Evolutionary conservation across 2,888 invertebrate genomes (phyloP), one percentile per base, ranked within the genome.

Genomic region (Dolomedes plantarius): DNA sequence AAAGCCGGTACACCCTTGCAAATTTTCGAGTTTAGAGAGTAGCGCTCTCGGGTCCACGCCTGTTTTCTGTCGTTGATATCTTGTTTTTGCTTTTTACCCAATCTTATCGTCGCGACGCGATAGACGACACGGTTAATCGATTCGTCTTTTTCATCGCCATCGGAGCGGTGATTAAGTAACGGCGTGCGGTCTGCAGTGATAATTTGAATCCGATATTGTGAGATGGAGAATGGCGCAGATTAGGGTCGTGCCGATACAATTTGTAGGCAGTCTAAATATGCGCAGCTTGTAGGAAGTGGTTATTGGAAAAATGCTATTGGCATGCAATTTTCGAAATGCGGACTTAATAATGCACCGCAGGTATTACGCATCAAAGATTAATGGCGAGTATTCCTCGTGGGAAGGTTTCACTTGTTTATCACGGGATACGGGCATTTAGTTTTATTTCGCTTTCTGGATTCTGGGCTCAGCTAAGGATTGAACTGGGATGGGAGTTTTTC

Each of bases 151-250:
- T 80, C 80, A 67, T 67, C 36, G 50, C 46, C 65, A 50, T 46
- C 62, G 79, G 41, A 56, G 46, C 50, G 73, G 50, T 50, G 67
- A 79, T 73, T 73, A 56, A 16, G 73, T 68, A 56, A 56, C 79
- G 50, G 73, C 32, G 29, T 67, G 80, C 29, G 72, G 67, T 67
- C 50, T 65, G 19, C 36, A 27, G 50, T 67, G 80, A 73, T 73
- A 80, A 80, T 80, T 80, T 50, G 73, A 80, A 80, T 80, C 56
- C 80, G 65, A 80, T 80, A 78, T 78, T 78, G n/a, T 71, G 39
- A 28, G 23, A 23, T 11, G 13, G 19, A 23, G 36, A 36, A 9
- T 5, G 36, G 36, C 6, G 9, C 9, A 36, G 6, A 36, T 36
- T 36, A 36, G 5, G n/a, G n/a, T 6, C 5, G 50, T 50, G 7